phyloP scores from a whole-genome alignment of 35 echinoderm and acorn worm species.

The Anneissia japonica region DNA sequence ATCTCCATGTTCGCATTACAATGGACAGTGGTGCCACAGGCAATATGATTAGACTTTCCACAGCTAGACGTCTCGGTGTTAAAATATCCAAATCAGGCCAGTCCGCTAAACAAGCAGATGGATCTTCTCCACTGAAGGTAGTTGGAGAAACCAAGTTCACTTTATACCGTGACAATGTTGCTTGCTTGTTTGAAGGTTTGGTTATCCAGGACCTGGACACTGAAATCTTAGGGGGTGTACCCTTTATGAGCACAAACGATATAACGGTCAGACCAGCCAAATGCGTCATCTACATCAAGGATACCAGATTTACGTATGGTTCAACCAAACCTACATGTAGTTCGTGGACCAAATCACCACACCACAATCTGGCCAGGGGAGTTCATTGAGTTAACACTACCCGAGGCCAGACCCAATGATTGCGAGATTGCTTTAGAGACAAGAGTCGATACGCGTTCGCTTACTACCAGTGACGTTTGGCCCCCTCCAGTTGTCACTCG shows the following conservation, averaged over 20 bases:
- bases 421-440: not conserved
- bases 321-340: not conserved
- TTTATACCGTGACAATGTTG: conserved; percentile 16
- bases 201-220: conserved; percentile 57
- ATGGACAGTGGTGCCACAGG: conserved; percentile 59
- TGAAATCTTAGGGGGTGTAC: conserved; percentile 54
- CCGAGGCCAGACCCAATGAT: not conserved
- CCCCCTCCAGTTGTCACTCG: not conserved
- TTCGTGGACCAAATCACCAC: not conserved
- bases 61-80: conserved; percentile 18
- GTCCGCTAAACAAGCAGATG: conserved; percentile 75
- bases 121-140: conserved; percentile 54
- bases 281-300: not conserved
- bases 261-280: conserved; percentile 6
- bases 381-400: conserved; percentile 8
- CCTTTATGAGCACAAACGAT: conserved; percentile 60
- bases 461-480: not conserved
- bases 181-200: conserved; percentile 45
- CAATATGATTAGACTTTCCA: conserved; percentile 50
- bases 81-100: conserved; percentile 15
- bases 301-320: not conserved
- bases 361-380: conserved; percentile 20
- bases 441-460: not conserved
- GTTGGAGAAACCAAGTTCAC: conserved; percentile 50
- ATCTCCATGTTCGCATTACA: conserved; percentile 17